Conservation (phyloP, 2,113 vertebrate genomes). For the Coracopsis vasa region DNA sequence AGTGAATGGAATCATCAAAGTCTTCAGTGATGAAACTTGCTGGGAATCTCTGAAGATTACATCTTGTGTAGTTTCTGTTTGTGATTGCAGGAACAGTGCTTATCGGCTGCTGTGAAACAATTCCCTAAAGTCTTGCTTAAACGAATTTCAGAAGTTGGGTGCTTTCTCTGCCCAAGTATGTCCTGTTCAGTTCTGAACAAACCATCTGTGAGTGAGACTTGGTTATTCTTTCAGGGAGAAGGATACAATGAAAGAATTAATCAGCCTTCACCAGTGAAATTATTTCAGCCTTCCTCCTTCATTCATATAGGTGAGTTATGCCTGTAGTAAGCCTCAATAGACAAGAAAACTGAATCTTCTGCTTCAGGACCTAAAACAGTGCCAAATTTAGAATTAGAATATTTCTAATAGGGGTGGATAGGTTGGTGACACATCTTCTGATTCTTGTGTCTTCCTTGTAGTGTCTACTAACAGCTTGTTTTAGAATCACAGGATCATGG, state of each 20-base stretch:
- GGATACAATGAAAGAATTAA: not conserved
- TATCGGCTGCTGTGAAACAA: not conserved
- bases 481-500: not conserved
- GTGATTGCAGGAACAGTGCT: not conserved
- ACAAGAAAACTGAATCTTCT: not conserved
- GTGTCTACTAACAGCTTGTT: not conserved
- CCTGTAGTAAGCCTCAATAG: not conserved
- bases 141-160: not conserved
- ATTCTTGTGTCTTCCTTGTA: not conserved
- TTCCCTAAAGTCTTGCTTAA: not conserved
- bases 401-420: not conserved
- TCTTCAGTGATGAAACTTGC: not conserved
- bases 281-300: not conserved
- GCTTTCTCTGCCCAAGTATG: not conserved
- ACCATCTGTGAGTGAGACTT: not conserved
- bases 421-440: not conserved
- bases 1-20: not conserved
- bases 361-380: not conserved
- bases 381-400: not conserved
- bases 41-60: not conserved
- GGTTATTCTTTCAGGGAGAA: not conserved
- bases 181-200: not conserved
- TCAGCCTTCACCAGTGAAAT: not conserved
- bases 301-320: not conserved
- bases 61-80: not conserved